Evolutionary conservation across 2,888 invertebrate genomes (phyloP), one percentile per base, ranked within the genome.

Genomic region (Ennomos fuscantarius): DNA sequence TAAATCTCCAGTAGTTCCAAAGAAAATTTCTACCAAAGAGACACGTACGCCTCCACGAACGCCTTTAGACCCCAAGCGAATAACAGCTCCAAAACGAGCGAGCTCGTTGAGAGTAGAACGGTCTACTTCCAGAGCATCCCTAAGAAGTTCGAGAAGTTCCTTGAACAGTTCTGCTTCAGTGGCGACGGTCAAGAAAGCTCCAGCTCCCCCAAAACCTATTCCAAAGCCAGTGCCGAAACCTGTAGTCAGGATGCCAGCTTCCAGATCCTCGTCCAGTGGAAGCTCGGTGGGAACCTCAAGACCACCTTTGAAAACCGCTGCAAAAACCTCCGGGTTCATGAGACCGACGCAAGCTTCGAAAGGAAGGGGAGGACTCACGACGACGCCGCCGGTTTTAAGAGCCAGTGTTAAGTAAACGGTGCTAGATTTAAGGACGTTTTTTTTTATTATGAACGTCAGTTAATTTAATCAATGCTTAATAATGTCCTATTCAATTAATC

Each of bases 331-430:
- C 56, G 94, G 95, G 60, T 97, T 97, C 78, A 97, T 97, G 97
- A 94, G 97, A 73, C 97, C 97, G 0, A 97, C 97, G 0, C 95
- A 97, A 31, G 95, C 97, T 9, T 97, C 97, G 65, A 94, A 95
- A 33, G 96, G 96, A 48, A 96, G 97, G 51, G 89, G 87, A 1
- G 82, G 81, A 12, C 67, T 82, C 1, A 80, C 81, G 3, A 78
- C 84, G 1, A 82, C 84, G 1, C 84, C 83, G 48, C 82, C 82
- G 58, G 76, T 77, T 11, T 65, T 87, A 11, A 80, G 82, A 64
- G 76, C 89, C 54, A 84, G 79, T 70, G 76, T 86, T 35, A 89
- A 90, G 62, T 88, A 83, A 80, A 60, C 50, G 9, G 12, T 43
- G 35, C 36, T 45, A 44, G 11, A 8, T 24, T 24, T 24, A 2